Conservation (phyloP, 1,140 invertebrate genomes). For the Drosophila gunungcola region DNA sequence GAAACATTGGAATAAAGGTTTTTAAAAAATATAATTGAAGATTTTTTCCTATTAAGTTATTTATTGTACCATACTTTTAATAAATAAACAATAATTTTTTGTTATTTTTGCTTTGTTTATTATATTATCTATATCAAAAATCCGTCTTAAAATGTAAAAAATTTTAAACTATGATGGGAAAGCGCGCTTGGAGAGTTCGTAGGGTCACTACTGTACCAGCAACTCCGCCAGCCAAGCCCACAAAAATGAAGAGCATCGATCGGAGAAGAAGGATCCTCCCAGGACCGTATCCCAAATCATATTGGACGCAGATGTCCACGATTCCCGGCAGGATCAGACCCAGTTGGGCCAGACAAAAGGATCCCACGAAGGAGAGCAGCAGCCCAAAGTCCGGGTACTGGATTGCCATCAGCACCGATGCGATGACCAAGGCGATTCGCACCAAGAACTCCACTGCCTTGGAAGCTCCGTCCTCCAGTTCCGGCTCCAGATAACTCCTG, state of each 20-base stretch:
- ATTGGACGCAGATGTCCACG: conserved; percentile 47
- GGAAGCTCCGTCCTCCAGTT: conserved; percentile 6
- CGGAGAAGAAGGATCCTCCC: conserved; percentile 29
- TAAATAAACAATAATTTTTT: too few species aligned
- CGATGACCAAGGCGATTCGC: conserved; percentile 52
- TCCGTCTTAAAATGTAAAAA: background rate
- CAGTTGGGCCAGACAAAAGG: conserved; percentile 62
- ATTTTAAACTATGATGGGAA: background rate
- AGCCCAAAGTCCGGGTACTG: conserved; percentile 53
- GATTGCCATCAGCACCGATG: conserved; percentile 59
- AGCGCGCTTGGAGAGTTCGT: background rate
- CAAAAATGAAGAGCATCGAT: conserved; percentile 34
- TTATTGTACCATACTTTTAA: too few species aligned
- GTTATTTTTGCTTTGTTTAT: background rate
- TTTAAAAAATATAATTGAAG: too few species aligned
- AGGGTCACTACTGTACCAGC: conserved; percentile 40
- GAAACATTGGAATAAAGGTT: too few species aligned
- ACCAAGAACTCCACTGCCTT: conserved; percentile 34
- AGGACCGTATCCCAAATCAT: conserved; percentile 47
- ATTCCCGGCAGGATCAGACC: conserved; percentile 59
- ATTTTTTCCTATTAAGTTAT: too few species aligned
- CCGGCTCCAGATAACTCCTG: conserved; percentile 29
- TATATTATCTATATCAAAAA: background rate
- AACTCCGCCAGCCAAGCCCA: conserved; percentile 44
- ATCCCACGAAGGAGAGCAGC: conserved; percentile 54